Evolutionary conservation across 1,140 invertebrate species (phyloP).

Genomic region (Apis florea): DNA sequence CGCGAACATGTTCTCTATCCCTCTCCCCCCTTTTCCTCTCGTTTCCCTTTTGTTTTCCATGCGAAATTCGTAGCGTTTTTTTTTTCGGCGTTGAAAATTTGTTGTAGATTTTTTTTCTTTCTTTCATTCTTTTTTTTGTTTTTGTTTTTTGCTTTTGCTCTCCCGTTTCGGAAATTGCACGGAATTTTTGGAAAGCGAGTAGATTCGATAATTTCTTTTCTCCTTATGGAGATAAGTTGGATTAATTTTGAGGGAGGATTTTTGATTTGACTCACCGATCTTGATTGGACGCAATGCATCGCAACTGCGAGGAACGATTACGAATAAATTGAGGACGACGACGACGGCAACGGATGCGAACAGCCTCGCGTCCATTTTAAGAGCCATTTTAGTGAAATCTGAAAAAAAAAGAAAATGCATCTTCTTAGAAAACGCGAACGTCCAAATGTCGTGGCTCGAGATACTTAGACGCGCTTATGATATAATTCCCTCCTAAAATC

Average conservation of each 20-base stretch:
- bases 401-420: background rate
- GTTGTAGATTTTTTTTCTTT: background rate
- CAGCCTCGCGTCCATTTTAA: background rate
- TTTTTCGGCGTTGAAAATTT: background rate
- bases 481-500: too few species aligned
- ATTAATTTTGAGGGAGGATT: background rate
- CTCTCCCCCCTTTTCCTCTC: background rate
- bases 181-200: background rate
- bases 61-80: slow-evolving; percentile 1
- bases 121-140: too few species aligned
- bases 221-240: background rate
- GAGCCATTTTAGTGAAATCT: background rate
- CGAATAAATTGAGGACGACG: slow-evolving; percentile 8
- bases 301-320: background rate
- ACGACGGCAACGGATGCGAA: background rate
- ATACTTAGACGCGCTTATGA: too few species aligned
- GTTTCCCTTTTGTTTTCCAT: background rate
- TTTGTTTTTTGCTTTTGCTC: background rate
- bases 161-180: background rate
- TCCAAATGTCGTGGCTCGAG: too few species aligned
- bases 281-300: slow-evolving; percentile 9
- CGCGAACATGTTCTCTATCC: too few species aligned
- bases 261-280: slow-evolving; percentile 22
- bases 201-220: background rate
- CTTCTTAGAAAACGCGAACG: too few species aligned